These are phyloP conservation scores for Apamea monoglypha DNA, from an alignment of 2,888 invertebrate species.

Conservation along the genomic window DNA sequence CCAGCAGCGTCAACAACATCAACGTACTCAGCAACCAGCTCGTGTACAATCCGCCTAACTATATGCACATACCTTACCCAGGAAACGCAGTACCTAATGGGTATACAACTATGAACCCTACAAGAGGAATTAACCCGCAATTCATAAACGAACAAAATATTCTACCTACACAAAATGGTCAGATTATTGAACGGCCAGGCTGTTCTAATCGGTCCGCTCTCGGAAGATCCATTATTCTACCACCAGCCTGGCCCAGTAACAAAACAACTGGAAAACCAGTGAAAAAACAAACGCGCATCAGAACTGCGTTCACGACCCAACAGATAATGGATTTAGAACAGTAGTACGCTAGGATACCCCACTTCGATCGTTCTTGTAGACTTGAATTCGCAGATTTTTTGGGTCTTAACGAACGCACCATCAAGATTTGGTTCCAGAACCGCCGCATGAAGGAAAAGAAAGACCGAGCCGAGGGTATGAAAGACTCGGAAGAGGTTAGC, in stretches of 20 bases:
- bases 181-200: slow-evolving; percentile 39
- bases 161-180: slow-evolving; percentile 49
- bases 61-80: slow-evolving; percentile 30
- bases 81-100: slow-evolving; percentile 28
- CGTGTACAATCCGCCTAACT: slow-evolving; percentile 32
- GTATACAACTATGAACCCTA: slow-evolving; percentile 35
- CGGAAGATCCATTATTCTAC: slow-evolving; percentile 56
- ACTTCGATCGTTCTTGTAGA: too few relatives aligned
- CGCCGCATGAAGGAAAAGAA: too few relatives aligned
- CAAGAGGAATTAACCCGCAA: too few relatives aligned
- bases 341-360: too few relatives aligned
- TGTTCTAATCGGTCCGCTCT: slow-evolving; percentile 52
- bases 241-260: slow-evolving; percentile 59
- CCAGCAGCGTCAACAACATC: too few relatives aligned
- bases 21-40: too few relatives aligned
- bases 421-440: too few relatives aligned
- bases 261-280: slow-evolving; percentile 72
- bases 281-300: slow-evolving; percentile 80
- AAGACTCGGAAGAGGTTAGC: slow-evolving; percentile 77
- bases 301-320: slow-evolving; percentile 94
- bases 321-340: too few relatives aligned
- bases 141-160: slow-evolving; percentile 46
- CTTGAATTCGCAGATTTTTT: too few relatives aligned
- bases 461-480: slow-evolving; percentile 74
- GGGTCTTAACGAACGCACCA: too few relatives aligned